Conservation (phyloP, 2,888 invertebrate species). For the Chrysodeixis includens region DNA sequence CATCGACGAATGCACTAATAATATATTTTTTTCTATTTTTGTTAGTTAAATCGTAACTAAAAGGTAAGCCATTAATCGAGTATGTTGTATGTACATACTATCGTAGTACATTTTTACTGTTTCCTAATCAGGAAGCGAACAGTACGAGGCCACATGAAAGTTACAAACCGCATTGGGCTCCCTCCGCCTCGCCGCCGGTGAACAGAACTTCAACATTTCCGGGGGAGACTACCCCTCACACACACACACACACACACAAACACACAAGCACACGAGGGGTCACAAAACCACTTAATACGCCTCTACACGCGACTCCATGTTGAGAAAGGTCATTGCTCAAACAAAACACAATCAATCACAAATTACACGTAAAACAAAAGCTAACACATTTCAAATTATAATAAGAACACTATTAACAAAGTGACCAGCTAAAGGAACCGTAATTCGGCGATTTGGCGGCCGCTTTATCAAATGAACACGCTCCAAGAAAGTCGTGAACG, state of each 20-base stretch:
- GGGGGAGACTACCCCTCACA: conserved; percentile 62
- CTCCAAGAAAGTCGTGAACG: conserved; percentile 78
- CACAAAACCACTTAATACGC: conserved; percentile 59
- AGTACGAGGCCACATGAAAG: conserved; percentile 29
- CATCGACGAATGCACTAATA: no score
- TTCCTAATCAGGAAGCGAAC: background rate
- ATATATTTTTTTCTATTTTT: background rate
- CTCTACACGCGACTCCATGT: conserved; percentile 53
- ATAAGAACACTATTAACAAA: conserved; percentile 32
- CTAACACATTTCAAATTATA: conserved; percentile 24
- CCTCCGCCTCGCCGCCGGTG: conserved; percentile 88
- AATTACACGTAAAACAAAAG: conserved; percentile 9
- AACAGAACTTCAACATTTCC: conserved; percentile 90
- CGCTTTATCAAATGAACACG: conserved; percentile 21
- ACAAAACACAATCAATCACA: conserved; percentile 7
- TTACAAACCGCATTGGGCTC: conserved; percentile 85
- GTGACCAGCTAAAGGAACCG: conserved; percentile 3
- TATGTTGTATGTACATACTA: no score
- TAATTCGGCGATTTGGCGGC: conserved; percentile 52
- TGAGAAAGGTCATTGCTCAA: conserved; percentile 56
- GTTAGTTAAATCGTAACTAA: background rate
- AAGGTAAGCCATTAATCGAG: background rate
- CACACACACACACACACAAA: conserved; percentile 56
- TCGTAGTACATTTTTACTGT: background rate
- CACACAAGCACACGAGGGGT: conserved; percentile 9